Conservation (phyloP, 1,140 invertebrate species). For the Bombus impatiens region DNA sequence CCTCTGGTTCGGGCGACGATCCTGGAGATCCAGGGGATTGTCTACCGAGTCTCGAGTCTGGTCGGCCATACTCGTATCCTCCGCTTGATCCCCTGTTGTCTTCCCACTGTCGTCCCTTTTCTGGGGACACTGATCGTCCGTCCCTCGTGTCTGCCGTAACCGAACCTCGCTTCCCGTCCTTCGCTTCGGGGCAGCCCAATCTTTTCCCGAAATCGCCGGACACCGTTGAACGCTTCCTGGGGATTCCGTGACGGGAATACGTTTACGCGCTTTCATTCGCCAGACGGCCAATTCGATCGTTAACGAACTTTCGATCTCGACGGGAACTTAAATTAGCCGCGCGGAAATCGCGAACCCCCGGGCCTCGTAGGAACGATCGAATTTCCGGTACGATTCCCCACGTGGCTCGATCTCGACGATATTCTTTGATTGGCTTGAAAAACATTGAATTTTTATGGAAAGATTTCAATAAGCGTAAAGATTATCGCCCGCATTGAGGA, state of each 20-base stretch:
- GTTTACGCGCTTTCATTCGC: conserved; percentile 44
- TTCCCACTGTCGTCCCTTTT: conserved; percentile 57
- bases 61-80: conserved; percentile 63
- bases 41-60: conserved; percentile 60
- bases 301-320: background rate
- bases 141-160: conserved; percentile 40
- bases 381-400: background rate
- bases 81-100: conserved; percentile 57
- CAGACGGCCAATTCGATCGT: conserved; percentile 36
- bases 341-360: background rate
- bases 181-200: conserved; percentile 67
- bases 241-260: conserved; percentile 59
- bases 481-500: background rate
- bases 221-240: conserved; percentile 77
- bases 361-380: conserved; percentile 16
- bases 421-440: too few relatives aligned
- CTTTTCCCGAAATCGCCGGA: conserved; percentile 76
- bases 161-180: conserved; percentile 56
- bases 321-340: background rate
- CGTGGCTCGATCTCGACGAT: background rate
- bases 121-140: conserved; percentile 56
- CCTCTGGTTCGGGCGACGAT: conserved; percentile 79
- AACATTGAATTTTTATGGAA: background rate
- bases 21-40: conserved; percentile 71
- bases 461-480: background rate